Conservation (phyloP, 2,797 vertebrate species). For the Glyptemys insculpta region DNA sequence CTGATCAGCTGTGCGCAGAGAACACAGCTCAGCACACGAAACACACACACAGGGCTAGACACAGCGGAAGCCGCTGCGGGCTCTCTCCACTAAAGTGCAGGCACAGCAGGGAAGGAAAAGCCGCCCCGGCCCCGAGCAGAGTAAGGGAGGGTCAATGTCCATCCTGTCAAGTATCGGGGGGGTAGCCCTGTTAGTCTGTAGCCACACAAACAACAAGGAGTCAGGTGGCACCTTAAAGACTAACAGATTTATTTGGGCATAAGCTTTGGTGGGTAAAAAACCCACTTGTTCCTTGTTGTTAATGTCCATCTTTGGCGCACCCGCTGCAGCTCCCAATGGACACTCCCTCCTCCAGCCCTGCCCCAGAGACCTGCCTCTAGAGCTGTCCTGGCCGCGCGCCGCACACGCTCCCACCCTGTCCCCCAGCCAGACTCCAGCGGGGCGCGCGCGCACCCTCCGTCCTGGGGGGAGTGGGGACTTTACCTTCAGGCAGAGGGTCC, state of each 20-base stretch:
- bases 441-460: not conserved
- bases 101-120: not conserved
- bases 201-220: too few species aligned
- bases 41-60: not conserved
- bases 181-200: too few species aligned
- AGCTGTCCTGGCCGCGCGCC: too few species aligned
- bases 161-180: not conserved
- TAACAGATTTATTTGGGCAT: too few species aligned
- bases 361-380: too few species aligned
- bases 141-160: not conserved
- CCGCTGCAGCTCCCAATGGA: not conserved
- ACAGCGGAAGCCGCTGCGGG: too few species aligned
- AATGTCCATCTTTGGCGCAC: not conserved
- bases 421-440: not conserved
- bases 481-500: slow-evolving; percentile 65
- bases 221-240: too few species aligned
- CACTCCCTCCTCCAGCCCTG: not conserved
- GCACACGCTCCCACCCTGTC: not conserved
- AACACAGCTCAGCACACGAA: not conserved
- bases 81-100: too few species aligned
- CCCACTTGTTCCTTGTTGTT: too few species aligned
- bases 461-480: not conserved
- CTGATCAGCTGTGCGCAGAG: not conserved
- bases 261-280: too few species aligned
- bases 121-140: not conserved